phyloP scores from a whole-genome alignment of 2,888 invertebrate species.

The Leptarthrus brevirostris region DNA sequence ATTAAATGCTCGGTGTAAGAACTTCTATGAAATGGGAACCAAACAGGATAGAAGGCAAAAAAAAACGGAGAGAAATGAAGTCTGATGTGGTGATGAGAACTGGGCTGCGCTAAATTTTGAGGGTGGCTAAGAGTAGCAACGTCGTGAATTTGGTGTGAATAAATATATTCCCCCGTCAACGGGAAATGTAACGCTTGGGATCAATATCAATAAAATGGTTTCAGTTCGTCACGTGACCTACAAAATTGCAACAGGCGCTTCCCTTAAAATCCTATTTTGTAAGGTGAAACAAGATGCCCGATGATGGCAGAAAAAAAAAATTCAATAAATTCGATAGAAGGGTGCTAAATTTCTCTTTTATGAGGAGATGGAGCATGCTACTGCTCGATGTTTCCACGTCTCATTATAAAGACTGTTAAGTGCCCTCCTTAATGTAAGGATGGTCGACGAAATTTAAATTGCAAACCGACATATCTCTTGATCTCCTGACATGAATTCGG shows the following conservation, averaged over 20 bases:
- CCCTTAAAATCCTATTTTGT: neutral
- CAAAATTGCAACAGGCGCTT: constrained; percentile 12
- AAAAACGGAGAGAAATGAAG: too few relatives aligned
- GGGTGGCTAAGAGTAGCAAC: too few relatives aligned
- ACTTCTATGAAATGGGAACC: neutral
- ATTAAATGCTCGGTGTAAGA: neutral
- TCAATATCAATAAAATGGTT: constrained; percentile 32
- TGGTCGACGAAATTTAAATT: constrained; percentile 32
- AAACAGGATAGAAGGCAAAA: neutral
- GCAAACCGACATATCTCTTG: constrained; percentile 36
- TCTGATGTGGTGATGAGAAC: too few relatives aligned
- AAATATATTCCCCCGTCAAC: neutral
- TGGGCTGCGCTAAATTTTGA: too few relatives aligned
- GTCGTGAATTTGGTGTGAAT: neutral
- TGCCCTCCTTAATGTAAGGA: constrained; percentile 12
- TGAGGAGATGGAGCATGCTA: neutral
- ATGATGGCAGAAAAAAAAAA: neutral
- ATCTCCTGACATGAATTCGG: neutral
- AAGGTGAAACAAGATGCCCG: too few relatives aligned
- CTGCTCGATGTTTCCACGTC: neutral
- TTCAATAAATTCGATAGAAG: neutral
- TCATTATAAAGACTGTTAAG: constrained; percentile 20
- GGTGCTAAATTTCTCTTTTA: neutral
- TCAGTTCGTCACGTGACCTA: neutral
- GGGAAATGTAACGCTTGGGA: neutral